Evolutionary conservation across 2,888 invertebrate species (phyloP).

Genomic region (Ephialtes manifestator): DNA sequence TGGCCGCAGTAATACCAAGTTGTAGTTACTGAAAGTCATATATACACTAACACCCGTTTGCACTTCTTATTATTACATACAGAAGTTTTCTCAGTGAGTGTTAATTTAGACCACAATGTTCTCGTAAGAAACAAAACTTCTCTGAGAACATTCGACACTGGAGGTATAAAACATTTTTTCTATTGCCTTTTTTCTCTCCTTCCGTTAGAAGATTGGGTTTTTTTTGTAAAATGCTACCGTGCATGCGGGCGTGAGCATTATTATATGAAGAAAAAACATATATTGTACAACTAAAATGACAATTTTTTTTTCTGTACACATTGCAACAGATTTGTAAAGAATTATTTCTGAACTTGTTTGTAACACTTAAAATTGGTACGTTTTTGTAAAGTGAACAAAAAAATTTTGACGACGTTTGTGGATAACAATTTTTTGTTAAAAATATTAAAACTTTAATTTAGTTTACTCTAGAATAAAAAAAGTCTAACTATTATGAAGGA

Average conservation of each 20-base stretch:
- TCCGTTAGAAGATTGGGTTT: conserved; percentile 21
- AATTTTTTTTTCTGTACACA: too few species aligned
- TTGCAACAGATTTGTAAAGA: too few species aligned
- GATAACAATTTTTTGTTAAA: too few species aligned
- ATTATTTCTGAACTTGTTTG: too few species aligned
- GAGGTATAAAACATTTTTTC: conserved; percentile 6
- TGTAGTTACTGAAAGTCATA: conserved; percentile 24
- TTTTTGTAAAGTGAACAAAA: too few species aligned
- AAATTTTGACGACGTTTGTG: too few species aligned
- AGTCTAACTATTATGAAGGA: too few species aligned
- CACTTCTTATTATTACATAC: conserved; percentile 4
- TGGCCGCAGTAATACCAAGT: conserved; percentile 31
- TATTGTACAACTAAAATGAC: too few species aligned
- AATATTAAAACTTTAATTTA: too few species aligned
- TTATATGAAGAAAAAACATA: too few species aligned
- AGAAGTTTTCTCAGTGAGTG: conserved; percentile 14
- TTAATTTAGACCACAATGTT: conserved; percentile 40
- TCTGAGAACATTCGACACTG: conserved; percentile 18
- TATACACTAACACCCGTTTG: not conserved
- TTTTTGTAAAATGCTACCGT: not conserved
- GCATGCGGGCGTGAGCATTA: too few species aligned
- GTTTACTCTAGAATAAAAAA: not conserved
- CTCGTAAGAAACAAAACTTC: not conserved
- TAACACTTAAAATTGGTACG: too few species aligned
- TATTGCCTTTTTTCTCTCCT: not conserved